Conservation (phyloP, 2,888 invertebrate species). For the Blastobasis adustella region DNA sequence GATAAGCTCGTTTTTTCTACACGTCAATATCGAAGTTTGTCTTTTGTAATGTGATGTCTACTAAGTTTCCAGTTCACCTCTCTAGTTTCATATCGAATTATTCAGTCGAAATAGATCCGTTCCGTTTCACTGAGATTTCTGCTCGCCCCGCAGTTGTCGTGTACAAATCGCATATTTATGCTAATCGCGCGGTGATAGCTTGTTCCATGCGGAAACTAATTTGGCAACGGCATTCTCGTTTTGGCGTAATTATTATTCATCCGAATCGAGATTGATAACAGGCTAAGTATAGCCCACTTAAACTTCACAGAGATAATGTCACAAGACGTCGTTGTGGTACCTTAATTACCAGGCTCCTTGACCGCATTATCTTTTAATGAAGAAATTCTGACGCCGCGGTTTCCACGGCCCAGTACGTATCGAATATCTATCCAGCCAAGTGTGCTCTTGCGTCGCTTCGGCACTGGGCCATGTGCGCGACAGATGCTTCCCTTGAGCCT, state of each 20-base stretch:
- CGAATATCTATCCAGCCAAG: slow-evolving; percentile 52
- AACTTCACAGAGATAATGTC: slow-evolving; percentile 20
- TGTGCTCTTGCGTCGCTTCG: slow-evolving; percentile 39
- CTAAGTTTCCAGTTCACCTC: slow-evolving; percentile 2
- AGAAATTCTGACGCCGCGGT: slow-evolving; percentile 34
- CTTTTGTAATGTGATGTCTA: slow-evolving; percentile 23
- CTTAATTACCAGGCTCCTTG: slow-evolving; percentile 38
- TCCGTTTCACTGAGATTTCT: slow-evolving; percentile 39
- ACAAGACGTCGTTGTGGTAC: slow-evolving; percentile 25
- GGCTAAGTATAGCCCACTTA: slow-evolving; percentile 32
- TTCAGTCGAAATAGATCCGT: slow-evolving; percentile 29
- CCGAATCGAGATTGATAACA: background rate
- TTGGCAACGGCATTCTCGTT: background rate
- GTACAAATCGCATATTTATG: slow-evolving; percentile 41
- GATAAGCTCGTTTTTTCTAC: slow-evolving; percentile 44
- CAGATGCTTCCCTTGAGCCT: slow-evolving; percentile 57
- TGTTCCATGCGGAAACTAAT: background rate
- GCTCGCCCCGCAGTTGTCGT: slow-evolving; percentile 24
- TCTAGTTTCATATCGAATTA: slow-evolving; percentile 22
- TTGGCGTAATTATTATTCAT: no score
- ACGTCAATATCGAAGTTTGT: slow-evolving; percentile 41
- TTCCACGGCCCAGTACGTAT: slow-evolving; percentile 32
- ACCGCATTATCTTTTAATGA: slow-evolving; percentile 43
- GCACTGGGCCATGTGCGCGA: slow-evolving; percentile 57
- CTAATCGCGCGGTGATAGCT: slow-evolving; percentile 20